Conservation (phyloP, 2,113 vertebrate genomes). For the Thymallus thymallus region DNA sequence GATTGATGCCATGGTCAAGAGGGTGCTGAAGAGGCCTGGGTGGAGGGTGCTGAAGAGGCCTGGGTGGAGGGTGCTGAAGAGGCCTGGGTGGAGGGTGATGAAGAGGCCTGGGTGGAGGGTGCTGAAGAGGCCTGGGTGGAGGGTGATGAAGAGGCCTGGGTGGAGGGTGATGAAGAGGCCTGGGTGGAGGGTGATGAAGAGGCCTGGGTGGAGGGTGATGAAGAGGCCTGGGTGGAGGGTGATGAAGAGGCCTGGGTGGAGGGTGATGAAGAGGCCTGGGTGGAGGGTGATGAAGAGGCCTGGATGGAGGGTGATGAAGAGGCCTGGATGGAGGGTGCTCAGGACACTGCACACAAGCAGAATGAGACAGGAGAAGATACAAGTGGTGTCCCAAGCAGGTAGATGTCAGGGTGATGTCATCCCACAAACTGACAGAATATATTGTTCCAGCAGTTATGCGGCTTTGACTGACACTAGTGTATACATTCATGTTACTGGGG, state of each 20-base stretch:
- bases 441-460: no score
- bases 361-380: constrained; percentile 54
- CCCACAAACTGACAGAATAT: constrained; percentile 56
- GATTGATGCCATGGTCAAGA: constrained; percentile 64
- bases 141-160: no score
- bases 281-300: no score
- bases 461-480: no score
- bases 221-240: no score
- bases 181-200: constrained; percentile 55
- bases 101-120: constrained; percentile 39
- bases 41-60: no score
- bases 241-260: constrained; percentile 11
- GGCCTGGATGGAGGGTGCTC: no score
- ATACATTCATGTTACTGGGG: no score
- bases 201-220: no score
- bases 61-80: neutral
- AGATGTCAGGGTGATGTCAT: constrained; percentile 49
- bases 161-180: neutral
- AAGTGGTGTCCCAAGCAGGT: constrained; percentile 43
- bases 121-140: constrained; percentile 50
- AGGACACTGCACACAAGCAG: neutral
- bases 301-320: neutral
- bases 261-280: constrained; percentile 56
- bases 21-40: constrained; percentile 56
- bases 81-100: no score